These are phyloP conservation scores for Lophura nycthemera DNA, from an alignment of 2,113 vertebrate genomes.

Conservation along the genomic window DNA sequence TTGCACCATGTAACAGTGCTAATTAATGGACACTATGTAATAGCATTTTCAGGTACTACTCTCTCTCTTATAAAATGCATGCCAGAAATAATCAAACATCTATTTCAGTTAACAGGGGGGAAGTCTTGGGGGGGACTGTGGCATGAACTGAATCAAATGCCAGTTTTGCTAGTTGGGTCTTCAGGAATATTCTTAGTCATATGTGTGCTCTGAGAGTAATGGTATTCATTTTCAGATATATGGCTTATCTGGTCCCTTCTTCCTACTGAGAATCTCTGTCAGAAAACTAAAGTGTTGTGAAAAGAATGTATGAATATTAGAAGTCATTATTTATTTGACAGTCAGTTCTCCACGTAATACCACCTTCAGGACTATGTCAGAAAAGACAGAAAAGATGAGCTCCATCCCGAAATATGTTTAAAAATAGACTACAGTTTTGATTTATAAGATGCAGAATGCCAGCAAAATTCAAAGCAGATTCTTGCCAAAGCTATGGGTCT, in stretches of 20 bases:
- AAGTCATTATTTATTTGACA: not conserved
- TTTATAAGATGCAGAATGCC: not conserved
- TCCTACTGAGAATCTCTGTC: not conserved
- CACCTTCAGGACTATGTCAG: not conserved
- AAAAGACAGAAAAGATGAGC: not conserved
- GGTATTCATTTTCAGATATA: not conserved
- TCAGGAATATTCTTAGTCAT: not conserved
- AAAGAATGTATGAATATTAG: not conserved
- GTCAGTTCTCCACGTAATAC: not conserved
- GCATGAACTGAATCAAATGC: not conserved
- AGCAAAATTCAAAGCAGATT: not conserved
- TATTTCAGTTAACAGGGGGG: not conserved
- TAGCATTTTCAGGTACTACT: accelerated
- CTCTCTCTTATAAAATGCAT: not conserved
- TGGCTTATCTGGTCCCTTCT: not conserved
- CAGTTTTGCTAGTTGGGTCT: not conserved
- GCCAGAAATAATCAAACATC: not conserved
- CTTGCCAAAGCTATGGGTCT: not conserved
- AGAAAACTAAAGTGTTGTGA: not conserved
- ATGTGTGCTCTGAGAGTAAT: not conserved
- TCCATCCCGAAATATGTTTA: accelerated
- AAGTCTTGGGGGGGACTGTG: not conserved
- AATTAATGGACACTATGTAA: not conserved
- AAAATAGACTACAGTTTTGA: not conserved
- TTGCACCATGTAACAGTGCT: not conserved